Conservation (phyloP, 92 coral and sea anemone species). For the Bergia sp. region DNA sequence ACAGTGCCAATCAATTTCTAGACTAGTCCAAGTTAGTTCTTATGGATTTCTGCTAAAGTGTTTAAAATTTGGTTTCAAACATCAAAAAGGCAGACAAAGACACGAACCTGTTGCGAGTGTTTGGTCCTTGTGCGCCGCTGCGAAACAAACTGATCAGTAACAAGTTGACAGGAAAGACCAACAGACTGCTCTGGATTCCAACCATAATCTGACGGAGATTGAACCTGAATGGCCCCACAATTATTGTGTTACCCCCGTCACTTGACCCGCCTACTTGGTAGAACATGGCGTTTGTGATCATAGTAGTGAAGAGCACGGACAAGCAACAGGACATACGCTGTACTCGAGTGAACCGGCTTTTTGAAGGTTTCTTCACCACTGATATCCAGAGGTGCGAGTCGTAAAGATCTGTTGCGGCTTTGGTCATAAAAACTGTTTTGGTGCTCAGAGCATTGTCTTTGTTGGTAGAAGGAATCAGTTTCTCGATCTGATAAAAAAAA, state of each 20-base stretch:
- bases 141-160: constrained; percentile 71
- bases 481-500: constrained; percentile 36
- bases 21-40: background rate
- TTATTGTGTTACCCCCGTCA: constrained; percentile 56
- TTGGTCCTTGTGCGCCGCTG: constrained; percentile 24
- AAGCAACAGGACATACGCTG: constrained; percentile 88
- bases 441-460: constrained; percentile 61
- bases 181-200: constrained; percentile 88
- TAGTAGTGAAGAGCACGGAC: constrained; percentile 79
- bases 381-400: constrained; percentile 95
- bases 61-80: too few species aligned
- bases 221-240: constrained; percentile 76
- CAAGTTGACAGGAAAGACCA: constrained; percentile 82
- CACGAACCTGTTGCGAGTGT: constrained; percentile 8
- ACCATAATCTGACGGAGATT: constrained; percentile 74
- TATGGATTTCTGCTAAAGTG: too few species aligned
- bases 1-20: too few species aligned
- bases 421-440: constrained; percentile 66
- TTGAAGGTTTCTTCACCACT: constrained; percentile 82
- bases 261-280: constrained; percentile 65
- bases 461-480: constrained; percentile 55
- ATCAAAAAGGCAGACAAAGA: background rate
- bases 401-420: constrained; percentile 75
- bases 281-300: constrained; percentile 95
- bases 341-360: constrained; percentile 83